Percentiles rank a stretch among this genome's conserved stretches.
Evolutionary conservation across 2,113 vertebrate species (phyloP).

Genomic region (Reinhardtius hippoglossoides): DNA sequence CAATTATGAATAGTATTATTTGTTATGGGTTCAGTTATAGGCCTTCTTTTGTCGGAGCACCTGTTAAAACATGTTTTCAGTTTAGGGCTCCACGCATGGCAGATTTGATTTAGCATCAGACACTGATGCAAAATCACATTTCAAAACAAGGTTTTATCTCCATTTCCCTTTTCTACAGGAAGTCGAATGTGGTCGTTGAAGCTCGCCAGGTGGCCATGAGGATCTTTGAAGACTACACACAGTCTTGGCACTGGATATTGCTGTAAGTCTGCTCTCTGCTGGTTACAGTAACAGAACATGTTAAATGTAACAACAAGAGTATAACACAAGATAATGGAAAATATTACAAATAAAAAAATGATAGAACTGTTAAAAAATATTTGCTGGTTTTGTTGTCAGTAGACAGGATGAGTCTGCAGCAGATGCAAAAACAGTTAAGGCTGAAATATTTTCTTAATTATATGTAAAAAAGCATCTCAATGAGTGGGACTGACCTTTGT

Average conservation of each 20-base stretch:
- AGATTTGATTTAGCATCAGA: neutral
- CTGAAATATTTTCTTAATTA: neutral
- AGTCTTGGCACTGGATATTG: conserved; percentile 96
- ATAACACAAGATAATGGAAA: too few relatives aligned
- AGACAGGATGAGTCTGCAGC: too few relatives aligned
- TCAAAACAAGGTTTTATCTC: neutral
- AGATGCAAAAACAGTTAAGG: neutral
- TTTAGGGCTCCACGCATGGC: neutral
- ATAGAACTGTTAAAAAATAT: too few relatives aligned
- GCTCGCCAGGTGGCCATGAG: conserved; percentile 92
- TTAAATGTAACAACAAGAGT: neutral
- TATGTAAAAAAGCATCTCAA: too few relatives aligned
- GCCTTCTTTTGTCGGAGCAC: neutral
- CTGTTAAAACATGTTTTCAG: neutral
- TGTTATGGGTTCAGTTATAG: neutral
- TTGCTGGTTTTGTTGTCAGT: too few relatives aligned
- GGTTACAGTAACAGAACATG: neutral
- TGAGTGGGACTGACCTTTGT: neutral
- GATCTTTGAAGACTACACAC: conserved; percentile 96
- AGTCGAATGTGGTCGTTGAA: conserved; percentile 89
- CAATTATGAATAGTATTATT: too few relatives aligned
- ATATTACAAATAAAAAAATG: too few relatives aligned
- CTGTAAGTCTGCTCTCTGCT: conserved; percentile 81
- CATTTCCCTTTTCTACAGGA: conserved; percentile 75
- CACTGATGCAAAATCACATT: neutral